Conservation (phyloP, 2,888 invertebrate species). For the Cybosia mesomella region DNA sequence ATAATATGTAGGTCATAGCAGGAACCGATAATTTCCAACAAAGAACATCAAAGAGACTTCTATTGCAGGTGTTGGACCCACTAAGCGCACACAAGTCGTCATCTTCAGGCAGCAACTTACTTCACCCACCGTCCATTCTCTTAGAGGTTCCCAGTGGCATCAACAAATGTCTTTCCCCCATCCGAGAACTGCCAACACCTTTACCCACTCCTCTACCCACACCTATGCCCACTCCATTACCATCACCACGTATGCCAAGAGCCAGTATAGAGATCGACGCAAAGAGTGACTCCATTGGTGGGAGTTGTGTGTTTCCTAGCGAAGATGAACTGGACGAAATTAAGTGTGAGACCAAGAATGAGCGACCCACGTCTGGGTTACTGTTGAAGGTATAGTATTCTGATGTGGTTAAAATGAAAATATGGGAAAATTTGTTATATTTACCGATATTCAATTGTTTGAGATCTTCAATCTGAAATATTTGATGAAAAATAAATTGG, state of each 20-base stretch:
- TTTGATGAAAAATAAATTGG: no score
- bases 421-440: neutral
- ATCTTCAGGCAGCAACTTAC: constrained; percentile 86
- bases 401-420: neutral
- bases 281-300: constrained; percentile 67
- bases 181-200: constrained; percentile 92
- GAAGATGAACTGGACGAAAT: constrained; percentile 82
- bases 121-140: constrained; percentile 91
- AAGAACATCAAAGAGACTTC: neutral
- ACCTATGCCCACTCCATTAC: constrained; percentile 90
- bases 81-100: constrained; percentile 89
- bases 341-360: constrained; percentile 65
- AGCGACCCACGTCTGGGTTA: constrained; percentile 71
- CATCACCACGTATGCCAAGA: constrained; percentile 80
- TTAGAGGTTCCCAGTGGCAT: constrained; percentile 92
- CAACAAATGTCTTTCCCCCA: constrained; percentile 93
- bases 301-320: constrained; percentile 72
- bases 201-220: constrained; percentile 88
- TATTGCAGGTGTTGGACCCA: constrained; percentile 88
- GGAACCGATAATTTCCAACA: neutral
- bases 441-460: neutral
- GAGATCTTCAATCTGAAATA: neutral
- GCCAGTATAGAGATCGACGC: constrained; percentile 69
- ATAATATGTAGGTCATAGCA: neutral
- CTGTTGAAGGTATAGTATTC: constrained; percentile 70